Evolutionary conservation across 1,140 invertebrate genomes (phyloP).

Genomic region (Trichonephila clavata): DNA sequence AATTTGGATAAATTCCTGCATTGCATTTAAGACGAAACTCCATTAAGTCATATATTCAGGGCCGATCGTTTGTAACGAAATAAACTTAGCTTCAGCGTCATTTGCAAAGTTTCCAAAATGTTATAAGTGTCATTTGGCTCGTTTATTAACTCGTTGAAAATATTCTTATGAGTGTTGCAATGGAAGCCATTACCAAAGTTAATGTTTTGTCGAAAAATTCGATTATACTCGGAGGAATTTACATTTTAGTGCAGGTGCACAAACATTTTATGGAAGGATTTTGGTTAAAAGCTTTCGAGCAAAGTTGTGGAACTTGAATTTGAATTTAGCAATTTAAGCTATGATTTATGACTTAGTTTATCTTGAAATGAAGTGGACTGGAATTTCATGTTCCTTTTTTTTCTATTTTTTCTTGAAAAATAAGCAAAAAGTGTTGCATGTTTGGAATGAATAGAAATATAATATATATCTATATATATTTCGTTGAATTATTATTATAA

Average conservation of each 20-base stretch:
- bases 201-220: constrained; percentile 16
- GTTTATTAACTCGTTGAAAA: neutral
- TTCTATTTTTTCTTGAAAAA: neutral
- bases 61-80: neutral
- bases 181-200: neutral
- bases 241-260: neutral
- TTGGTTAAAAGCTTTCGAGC: neutral
- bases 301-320: neutral
- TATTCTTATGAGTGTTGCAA: constrained; percentile 13
- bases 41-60: neutral
- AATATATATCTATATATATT: too few relatives aligned
- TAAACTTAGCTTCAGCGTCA: neutral
- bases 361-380: neutral
- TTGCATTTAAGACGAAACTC: neutral
- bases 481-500: too few relatives aligned
- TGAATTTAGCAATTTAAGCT: neutral
- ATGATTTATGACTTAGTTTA: neutral
- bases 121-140: neutral
- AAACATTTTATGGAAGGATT: neutral
- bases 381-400: neutral
- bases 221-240: neutral
- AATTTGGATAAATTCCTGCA: neutral
- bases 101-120: neutral
- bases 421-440: too few relatives aligned
- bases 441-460: too few relatives aligned